These are phyloP conservation scores for Clarias magur DNA, from an alignment of 2,113 vertebrate species.

Conservation along the genomic window DNA sequence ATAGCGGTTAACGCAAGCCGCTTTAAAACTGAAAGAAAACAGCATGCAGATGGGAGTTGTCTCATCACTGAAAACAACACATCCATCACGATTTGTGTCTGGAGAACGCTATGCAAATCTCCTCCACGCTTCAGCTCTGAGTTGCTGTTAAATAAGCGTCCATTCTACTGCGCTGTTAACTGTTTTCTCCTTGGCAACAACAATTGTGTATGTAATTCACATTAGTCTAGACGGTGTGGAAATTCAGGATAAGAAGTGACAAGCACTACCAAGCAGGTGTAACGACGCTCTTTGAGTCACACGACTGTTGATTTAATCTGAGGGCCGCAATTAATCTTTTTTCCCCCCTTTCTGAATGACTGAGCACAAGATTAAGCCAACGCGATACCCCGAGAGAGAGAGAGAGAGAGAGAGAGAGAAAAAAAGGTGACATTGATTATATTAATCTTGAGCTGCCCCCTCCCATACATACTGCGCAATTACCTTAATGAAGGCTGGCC, in stretches of 20 bases:
- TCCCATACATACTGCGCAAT: slow-evolving; percentile 11
- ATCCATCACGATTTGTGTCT: slow-evolving; percentile 54
- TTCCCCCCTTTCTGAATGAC: slow-evolving; percentile 11
- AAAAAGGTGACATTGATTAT: slow-evolving; percentile 39
- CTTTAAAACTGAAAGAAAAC: not conserved
- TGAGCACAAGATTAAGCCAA: slow-evolving; percentile 37
- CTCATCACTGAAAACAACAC: slow-evolving; percentile 12
- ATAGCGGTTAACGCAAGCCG: not conserved
- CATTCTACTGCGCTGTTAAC: slow-evolving; percentile 6
- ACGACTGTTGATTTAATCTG: slow-evolving; percentile 31
- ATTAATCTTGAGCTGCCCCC: slow-evolving; percentile 15
- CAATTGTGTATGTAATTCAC: slow-evolving; percentile 26
- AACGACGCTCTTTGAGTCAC: slow-evolving; percentile 7
- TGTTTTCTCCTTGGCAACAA: not conserved
- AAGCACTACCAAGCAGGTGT: slow-evolving; percentile 34
- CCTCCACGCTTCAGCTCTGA: slow-evolving; percentile 25
- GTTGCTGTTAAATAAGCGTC: slow-evolving; percentile 48
- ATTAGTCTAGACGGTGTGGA: slow-evolving; percentile 4
- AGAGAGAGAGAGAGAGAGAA: no score
- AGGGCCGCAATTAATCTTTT: slow-evolving; percentile 46
- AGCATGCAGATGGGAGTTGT: not conserved
- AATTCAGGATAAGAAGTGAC: slow-evolving; percentile 17
- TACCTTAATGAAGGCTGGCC: slow-evolving; percentile 34
- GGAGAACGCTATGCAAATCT: slow-evolving; percentile 41
- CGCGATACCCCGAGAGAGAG: not conserved